Base-by-base conservation (phyloP, 1,140 invertebrate genomes). In the Ooceraea biroi region DNA sequence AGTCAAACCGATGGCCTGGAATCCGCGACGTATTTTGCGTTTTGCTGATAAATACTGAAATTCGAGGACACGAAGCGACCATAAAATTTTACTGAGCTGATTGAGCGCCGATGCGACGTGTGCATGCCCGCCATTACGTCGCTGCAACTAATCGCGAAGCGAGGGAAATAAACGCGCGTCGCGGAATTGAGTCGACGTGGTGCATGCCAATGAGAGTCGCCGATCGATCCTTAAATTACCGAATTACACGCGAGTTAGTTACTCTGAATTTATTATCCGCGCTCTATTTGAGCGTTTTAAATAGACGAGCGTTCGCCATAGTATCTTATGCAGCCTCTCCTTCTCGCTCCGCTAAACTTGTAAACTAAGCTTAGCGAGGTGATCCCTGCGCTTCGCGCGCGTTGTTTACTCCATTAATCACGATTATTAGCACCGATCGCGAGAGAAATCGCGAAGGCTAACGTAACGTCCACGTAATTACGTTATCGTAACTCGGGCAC, bases 11-110 rank as follows among this genome's bases (percentile, higher is more conserved):
- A 46, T 36, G 82, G 36, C 46, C 41, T 41, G 46, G 44, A 68
- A 61, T 85, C 52, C 60, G 48, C 17, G 61, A 66, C n/a, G n/a
- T 44, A 55, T 87, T 73, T 19, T 25, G 30, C 66, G 48, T 30
- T 36, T 58, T 17, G 22, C 19, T 83, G 19, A 46, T 71, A 83
- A 73, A 69, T 50, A 50, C 68, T 30, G 65, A 17, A 41, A 82
- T 77, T 72, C 77, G 76, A 85, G 83, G 76, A 77, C 83, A 73
- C 86, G 76, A 50, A 57, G n/a, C 46, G 77, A 48, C 85, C 87
- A 77, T 88, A 85, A 88, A 88, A 69, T 85, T 88, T 85, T 72
- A 82, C 83, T 71, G 83, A 55, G 83, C 60, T 60, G 86, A 88
- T 88, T 77, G 87, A 88, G 19, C 83, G 41, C 76, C 60, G 73